These are phyloP conservation scores for Germaria angustata DNA, from an alignment of 2,888 invertebrate genomes.

Conservation along the genomic window DNA sequence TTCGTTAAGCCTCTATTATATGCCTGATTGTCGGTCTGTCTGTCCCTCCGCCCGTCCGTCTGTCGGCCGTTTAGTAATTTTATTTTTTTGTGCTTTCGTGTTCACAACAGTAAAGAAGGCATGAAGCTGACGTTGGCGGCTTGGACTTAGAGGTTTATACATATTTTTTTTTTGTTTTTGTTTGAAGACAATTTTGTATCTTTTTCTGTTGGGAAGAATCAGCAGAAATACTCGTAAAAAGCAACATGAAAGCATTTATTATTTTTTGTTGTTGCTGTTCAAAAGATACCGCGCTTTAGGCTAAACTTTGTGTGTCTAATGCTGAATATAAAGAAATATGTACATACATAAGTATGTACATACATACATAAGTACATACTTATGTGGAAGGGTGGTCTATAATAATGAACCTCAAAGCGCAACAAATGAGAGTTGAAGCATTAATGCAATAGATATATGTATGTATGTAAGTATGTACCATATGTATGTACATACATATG, in stretches of 20 bases:
- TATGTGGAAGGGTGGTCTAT: slow-evolving; percentile 59
- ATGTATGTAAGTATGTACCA: too few species aligned
- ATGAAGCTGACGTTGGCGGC: slow-evolving; percentile 52
- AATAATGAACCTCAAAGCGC: slow-evolving; percentile 57
- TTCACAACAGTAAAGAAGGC: slow-evolving; percentile 42
- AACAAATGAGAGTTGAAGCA: slow-evolving; percentile 51
- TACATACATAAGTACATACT: too few species aligned
- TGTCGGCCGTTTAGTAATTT: slow-evolving; percentile 32
- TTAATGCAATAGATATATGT: slow-evolving; percentile 7
- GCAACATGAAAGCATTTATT: slow-evolving; percentile 61
- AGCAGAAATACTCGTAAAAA: slow-evolving; percentile 38
- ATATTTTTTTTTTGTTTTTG: not conserved
- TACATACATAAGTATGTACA: too few species aligned
- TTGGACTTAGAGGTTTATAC: slow-evolving; percentile 49
- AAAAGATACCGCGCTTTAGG: slow-evolving; percentile 59
- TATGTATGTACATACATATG: not conserved
- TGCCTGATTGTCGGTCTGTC: not conserved
- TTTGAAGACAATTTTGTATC: slow-evolving; percentile 60
- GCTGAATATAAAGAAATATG: slow-evolving; percentile 27
- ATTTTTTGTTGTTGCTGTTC: slow-evolving; percentile 35
- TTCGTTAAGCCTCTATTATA: slow-evolving; percentile 1
- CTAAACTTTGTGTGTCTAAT: slow-evolving; percentile 39
- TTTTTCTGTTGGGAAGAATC: slow-evolving; percentile 56
- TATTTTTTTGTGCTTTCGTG: slow-evolving; percentile 38
- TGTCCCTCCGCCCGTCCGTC: not conserved